These are phyloP conservation scores for Eleginops maclovinus DNA, from an alignment of 2,113 vertebrate species.

Conservation along the genomic window DNA sequence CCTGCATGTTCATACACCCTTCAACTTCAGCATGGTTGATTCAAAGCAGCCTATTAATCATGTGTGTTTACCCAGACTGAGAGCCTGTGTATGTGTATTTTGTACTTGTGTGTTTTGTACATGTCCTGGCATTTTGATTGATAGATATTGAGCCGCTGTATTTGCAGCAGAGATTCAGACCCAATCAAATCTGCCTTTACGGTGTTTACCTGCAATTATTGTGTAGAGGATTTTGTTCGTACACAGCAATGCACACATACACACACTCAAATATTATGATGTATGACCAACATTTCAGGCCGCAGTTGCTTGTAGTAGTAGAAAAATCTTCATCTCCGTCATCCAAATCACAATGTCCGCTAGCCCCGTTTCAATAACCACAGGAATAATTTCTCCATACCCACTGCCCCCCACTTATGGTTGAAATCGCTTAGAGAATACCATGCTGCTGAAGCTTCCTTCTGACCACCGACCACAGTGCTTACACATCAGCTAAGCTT, in stretches of 20 bases:
- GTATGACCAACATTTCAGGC: not conserved
- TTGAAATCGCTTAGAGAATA: constrained; percentile 50
- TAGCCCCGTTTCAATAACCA: constrained; percentile 10
- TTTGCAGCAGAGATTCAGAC: constrained; percentile 31
- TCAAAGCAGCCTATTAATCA: constrained; percentile 22
- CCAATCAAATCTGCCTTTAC: constrained; percentile 44
- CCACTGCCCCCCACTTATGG: constrained; percentile 38
- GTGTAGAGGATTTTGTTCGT: not conserved
- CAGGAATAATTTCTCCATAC: constrained; percentile 22
- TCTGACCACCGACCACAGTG: constrained; percentile 60
- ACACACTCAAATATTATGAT: not conserved
- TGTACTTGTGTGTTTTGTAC: not conserved
- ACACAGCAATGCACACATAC: not conserved
- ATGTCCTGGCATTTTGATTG: constrained; percentile 22
- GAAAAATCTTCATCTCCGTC: constrained; percentile 32
- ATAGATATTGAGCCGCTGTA: constrained; percentile 26
- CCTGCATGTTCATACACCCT: constrained; percentile 4
- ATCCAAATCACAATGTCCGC: constrained; percentile 18
- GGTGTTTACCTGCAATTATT: constrained; percentile 44
- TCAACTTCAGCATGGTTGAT: not conserved
- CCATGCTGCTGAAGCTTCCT: constrained; percentile 48
- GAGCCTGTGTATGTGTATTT: not conserved
- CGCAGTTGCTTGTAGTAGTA: constrained; percentile 5
- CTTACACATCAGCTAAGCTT: constrained; percentile 50
- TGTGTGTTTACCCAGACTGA: constrained; percentile 16